These are phyloP conservation scores for Balanococcus diminutus DNA, from an alignment of 2,888 invertebrate genomes.

Conservation along the genomic window DNA sequence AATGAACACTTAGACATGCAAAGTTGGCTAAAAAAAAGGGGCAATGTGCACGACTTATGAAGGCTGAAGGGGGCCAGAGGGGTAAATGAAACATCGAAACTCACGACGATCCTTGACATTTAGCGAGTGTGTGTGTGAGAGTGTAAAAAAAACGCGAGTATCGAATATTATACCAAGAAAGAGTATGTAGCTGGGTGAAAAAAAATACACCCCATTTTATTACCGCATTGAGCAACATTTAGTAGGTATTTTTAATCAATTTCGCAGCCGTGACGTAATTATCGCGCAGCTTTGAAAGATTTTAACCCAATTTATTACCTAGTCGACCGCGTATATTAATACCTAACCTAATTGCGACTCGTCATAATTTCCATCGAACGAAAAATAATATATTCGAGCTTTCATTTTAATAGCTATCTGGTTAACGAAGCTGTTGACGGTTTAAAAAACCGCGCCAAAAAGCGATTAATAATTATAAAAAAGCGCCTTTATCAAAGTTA, in stretches of 20 bases:
- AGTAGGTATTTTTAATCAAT: constrained; percentile 4
- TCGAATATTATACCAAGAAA: too few species aligned
- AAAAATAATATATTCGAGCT: background rate
- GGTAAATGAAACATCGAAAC: background rate
- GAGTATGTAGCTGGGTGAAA: background rate
- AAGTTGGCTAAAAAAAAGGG: background rate
- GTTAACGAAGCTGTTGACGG: background rate
- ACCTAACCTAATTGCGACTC: background rate
- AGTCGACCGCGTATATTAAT: background rate
- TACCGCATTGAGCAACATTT: constrained; percentile 22
- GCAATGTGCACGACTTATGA: background rate
- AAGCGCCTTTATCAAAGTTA: background rate
- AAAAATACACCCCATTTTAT: background rate
- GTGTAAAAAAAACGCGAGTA: background rate
- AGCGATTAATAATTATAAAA: constrained; percentile 29
- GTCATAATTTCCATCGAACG: background rate
- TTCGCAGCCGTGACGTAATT: background rate
- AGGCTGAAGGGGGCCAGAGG: background rate
- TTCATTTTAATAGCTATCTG: background rate
- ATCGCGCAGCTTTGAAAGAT: background rate
- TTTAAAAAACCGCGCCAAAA: constrained; percentile 13
- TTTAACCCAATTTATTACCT: background rate
- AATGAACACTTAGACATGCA: background rate
- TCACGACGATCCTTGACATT: constrained; percentile 32
- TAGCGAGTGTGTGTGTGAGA: background rate